Evolutionary conservation across 2,797 vertebrate genomes (phyloP), one percentile per base, ranked within the genome.

Genomic region (Semotilus atromaculatus): DNA sequence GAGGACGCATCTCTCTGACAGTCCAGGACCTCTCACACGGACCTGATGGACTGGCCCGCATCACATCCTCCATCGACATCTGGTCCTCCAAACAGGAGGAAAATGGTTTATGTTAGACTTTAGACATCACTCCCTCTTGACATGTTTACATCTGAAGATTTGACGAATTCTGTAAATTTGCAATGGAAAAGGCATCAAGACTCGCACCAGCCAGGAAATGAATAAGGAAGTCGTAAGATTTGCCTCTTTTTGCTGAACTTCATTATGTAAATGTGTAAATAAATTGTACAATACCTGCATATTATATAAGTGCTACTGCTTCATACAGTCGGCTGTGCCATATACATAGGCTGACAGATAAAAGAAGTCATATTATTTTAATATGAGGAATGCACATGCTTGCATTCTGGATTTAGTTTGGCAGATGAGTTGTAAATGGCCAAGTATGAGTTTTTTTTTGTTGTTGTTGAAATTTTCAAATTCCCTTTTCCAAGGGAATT

Each of bases 221-320:
- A 68, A 51, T 4, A 29, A 34, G 6, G 16, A 40, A 23, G 7
- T 82, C 7, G 10, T 16, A 21, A 87, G 16, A 78, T 18, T 45
- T 13, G 55, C 58, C 29, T 84, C 23, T 76, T 34, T 48, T 58
- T 82, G 21, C 45, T 29, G 9, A 71, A 18, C 40, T n/a, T 31
- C 21, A 31, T 82, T 79, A 72, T 96, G 94, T 95, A 95, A 67
- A 95, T 95, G 91, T 96, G 95, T 96, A 95, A 93, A 95, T 96
- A 94, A 85, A 82, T 73, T 95, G 93, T 95, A 94, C 68, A 94
- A 91, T 91, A 89, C 86, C 23, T 31, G 88, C 88, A 85, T 82
- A 88, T 58, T 92, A 89, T 84, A 87, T 85, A 86, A 82, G 88
- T 89, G 88, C 91, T 91, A 86, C 88, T 88, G 89, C 85, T 87